Conservation (phyloP, 2,113 vertebrate genomes). For the Xiphophorus hellerii region DNA sequence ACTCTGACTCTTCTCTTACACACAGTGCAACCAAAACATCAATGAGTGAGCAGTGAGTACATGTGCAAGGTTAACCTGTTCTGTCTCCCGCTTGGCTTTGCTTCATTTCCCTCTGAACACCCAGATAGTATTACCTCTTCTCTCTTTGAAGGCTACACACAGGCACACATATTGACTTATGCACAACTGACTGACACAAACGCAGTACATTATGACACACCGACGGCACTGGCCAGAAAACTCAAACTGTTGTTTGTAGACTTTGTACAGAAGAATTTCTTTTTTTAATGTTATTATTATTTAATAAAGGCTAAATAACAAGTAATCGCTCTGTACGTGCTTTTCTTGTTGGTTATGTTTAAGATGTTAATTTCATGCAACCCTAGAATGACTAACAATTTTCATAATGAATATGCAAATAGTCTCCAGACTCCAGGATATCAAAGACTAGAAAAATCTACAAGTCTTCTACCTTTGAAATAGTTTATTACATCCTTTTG, state of each 20-base stretch:
- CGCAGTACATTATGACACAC: slow-evolving; percentile 55
- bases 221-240: slow-evolving; percentile 82
- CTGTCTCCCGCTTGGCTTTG: slow-evolving; percentile 30
- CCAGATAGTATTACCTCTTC: slow-evolving; percentile 85
- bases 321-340: slow-evolving; percentile 11
- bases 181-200: slow-evolving; percentile 65
- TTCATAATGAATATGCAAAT: neutral
- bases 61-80: slow-evolving; percentile 17
- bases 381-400: neutral
- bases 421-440: neutral
- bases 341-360: slow-evolving; percentile 11
- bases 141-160: slow-evolving; percentile 67
- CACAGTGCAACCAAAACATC: slow-evolving; percentile 3
- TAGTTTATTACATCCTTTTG: neutral
- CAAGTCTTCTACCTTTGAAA: neutral
- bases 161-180: slow-evolving; percentile 44
- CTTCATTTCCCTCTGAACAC: slow-evolving; percentile 80
- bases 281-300: slow-evolving; percentile 95
- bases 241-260: slow-evolving; percentile 96
- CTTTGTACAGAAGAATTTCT: slow-evolving; percentile 94
- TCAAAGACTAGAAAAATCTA: neutral
- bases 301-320: slow-evolving; percentile 96
- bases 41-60: slow-evolving; percentile 7
- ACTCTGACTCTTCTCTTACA: neutral
- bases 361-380: neutral